These are phyloP conservation scores for Tauraco hartlaubi DNA, from an alignment of 2,797 vertebrate species.

Conservation along the genomic window DNA sequence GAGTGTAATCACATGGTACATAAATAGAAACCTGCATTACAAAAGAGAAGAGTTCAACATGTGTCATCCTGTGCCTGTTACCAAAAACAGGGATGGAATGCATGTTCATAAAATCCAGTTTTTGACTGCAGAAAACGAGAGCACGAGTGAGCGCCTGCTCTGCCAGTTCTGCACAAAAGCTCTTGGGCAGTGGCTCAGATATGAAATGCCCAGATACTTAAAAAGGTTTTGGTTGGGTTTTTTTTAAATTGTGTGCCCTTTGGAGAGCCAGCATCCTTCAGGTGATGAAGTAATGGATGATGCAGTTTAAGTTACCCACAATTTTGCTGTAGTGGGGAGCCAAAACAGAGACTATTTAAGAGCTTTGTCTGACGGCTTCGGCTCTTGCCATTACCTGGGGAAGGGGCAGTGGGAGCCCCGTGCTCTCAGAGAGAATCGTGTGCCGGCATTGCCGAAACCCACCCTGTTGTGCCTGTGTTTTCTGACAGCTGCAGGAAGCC, in stretches of 20 bases:
- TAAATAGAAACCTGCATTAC: not conserved
- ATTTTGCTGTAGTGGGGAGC: not conserved
- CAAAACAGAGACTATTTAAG: not conserved
- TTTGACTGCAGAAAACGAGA: not conserved
- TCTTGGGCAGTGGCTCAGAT: not conserved
- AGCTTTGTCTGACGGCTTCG: not conserved
- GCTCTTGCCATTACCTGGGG: not conserved
- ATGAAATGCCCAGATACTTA: not conserved
- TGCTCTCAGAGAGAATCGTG: not conserved
- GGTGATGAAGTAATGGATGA: not conserved
- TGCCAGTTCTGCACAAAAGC: not conserved
- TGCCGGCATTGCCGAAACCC: conserved; percentile 26
- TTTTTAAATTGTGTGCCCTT: not conserved
- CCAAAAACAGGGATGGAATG: not conserved
- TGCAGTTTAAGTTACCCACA: not conserved
- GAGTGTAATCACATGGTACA: not conserved
- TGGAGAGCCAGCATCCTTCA: not conserved
- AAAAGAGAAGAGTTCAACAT: not conserved
- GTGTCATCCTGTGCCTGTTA: not conserved
- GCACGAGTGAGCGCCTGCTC: not conserved
- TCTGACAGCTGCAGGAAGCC: conserved; percentile 88
- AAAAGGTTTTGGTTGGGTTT: not conserved
- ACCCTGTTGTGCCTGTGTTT: conserved; percentile 74
- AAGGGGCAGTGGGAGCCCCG: not conserved
- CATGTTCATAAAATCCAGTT: not conserved